Base-by-base conservation (phyloP, 1,140 invertebrate genomes). In the Panagrolaimus sp. region DNA sequence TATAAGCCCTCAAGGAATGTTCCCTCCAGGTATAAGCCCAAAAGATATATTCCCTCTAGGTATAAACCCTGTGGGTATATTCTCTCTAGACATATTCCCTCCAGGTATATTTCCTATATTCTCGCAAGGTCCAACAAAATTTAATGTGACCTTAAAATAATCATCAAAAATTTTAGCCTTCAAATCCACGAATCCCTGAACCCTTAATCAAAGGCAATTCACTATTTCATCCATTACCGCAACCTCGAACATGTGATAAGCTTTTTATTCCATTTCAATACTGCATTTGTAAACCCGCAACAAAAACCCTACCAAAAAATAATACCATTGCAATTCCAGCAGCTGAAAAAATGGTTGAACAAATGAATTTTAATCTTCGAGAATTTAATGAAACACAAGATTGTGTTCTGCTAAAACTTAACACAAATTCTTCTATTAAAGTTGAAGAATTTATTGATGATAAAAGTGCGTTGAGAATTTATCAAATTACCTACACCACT, bases 181-280 rank as follows among this genome's bases (percentile, higher is more conserved):
- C 31, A 38, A 38, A 38, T 38, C 31, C 31, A 2, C 31, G 31
- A 38, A 38, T 38, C 31, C 31, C 31, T 4, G 31, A 38, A 38
- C 31, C 31, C 31, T 4, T 38, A 7, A 61, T 66, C 4, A 46
- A 68, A 38, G 57, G 67, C 11, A 23, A 9, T 31, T 51, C 45
- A 14, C 4, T 68, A 25, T 66, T 69, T 25, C 67, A 47, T 42
- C 63, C 67, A 23, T 9, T 69, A 7, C 27, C 27, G 9, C 57
- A 65, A 1, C 67, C 67, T 11, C 57, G 67, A 20, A 66, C 44
- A 9, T 69, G 67, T 44, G 63, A 69, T 27, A 20, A 16, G 2
- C 67, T 69, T 2, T 14, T 47, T 16, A 66, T 69, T 65, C 67
- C 67, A 42, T 69, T 69, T 42, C n/a, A 67, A 11, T 69, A 66